Evolutionary conservation across 2,113 vertebrate genomes (phyloP), one percentile per base, ranked within the genome.

Genomic region (Artemisiospiza belli): DNA sequence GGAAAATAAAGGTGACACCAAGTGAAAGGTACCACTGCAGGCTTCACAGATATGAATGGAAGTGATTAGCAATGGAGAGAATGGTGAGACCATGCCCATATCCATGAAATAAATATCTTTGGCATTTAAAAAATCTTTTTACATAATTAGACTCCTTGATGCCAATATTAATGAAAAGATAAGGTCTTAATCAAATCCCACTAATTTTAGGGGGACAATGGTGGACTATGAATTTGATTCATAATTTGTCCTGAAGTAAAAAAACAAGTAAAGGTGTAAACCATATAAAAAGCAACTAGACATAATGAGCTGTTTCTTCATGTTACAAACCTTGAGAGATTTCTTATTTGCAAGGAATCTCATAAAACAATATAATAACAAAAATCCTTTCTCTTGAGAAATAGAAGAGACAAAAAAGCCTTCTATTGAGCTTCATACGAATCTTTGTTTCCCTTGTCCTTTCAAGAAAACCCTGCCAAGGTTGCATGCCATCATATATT

Each of bases 401-500:
- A 80, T 2, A 81, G n/a, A 88, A 81, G 27, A 70, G 74, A 90
- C 57, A 82, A 55, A 95, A 95, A 93, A 54, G 4, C 39, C 23
- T 79, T 78, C 30, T 17, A 43, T n/a, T 83, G 52, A 74, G 35
- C 77, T 64, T 96, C 52, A 61, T 66, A 77, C 23, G 10, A 35
- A 6, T 93, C 83, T 96, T 89, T 96, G 61, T 81, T 52, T 94
- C n/a, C 20, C 67, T 93, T 96, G 64, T 95, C 52, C 58, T 93
- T 95, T 54, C 7, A 67, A 94, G 52, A 83, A 61, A 64, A 22
- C 47, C 16, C 44, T 89, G 63, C 23, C 67, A 89, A 47, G 10
- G 51, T 89, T 39, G 2, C 33, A 69, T 41, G 78, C 20, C 25
- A 9, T 21, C 58, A 41, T 52, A 35, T 83, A 35, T 77, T 89